Conservation (phyloP, 2,888 invertebrate species). For the Drosophila picticornis region DNA sequence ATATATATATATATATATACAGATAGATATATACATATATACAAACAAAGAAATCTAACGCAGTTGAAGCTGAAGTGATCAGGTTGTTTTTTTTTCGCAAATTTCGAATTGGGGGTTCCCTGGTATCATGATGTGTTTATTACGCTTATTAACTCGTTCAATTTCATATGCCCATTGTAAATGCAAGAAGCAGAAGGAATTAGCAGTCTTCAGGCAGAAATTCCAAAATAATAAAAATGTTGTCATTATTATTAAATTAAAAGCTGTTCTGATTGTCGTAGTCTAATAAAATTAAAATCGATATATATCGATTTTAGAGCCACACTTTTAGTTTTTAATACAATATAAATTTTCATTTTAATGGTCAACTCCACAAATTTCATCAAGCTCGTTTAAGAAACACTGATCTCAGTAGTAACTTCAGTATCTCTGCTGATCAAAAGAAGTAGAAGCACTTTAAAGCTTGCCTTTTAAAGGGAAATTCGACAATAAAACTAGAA, state of each 20-base stretch:
- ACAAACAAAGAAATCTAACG: not conserved
- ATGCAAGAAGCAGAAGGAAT: not conserved
- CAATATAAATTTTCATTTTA: not conserved
- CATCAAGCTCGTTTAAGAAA: not conserved
- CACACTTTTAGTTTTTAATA: not conserved
- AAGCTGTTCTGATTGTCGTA: not conserved
- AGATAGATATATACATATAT: not conserved
- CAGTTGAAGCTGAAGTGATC: conserved; percentile 1
- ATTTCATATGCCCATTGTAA: not conserved
- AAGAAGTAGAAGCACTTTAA: not conserved
- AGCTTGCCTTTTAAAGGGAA: not conserved
- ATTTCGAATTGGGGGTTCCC: conserved; percentile 14
- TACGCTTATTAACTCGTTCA: not conserved
- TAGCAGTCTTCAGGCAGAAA: too few relatives aligned
- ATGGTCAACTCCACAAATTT: not conserved
- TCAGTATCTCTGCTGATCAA: not conserved
- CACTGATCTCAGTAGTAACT: not conserved
- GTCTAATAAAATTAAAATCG: too few relatives aligned
- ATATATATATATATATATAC: not conserved
- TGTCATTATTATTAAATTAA: not conserved
- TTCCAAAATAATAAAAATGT: not conserved
- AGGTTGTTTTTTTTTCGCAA: too few relatives aligned
- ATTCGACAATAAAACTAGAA: not conserved
- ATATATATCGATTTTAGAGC: not conserved
- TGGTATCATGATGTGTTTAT: not conserved